Evolutionary conservation across 1,140 invertebrate genomes (phyloP), one percentile per base, ranked within the genome.

Genomic region (Phenacoccus solenopsis): DNA sequence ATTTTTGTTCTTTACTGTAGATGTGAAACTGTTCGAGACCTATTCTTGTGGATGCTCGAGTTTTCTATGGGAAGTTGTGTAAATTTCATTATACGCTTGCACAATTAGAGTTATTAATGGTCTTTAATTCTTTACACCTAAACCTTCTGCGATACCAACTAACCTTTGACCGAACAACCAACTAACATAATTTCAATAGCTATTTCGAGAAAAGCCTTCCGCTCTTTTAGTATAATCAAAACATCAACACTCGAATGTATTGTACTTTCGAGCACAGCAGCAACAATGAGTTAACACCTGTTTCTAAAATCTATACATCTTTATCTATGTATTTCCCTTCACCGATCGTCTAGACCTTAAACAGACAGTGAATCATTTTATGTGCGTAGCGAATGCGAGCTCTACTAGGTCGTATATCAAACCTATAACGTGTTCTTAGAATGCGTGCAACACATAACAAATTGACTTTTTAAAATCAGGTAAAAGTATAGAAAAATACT

Each of bases 321-420:
- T 16, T 49, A 49, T 49, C 20, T 49, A 16, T 49, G 38, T 49
- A 49, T 49, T 49, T 49, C 5, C 38, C 38, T 49, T n/a, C 2
- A 49, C 20, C 38, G 38, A 16, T 49, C 20, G 38, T 49, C 38
- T 49, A 49, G 38, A 49, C 38, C 38, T 49, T 49, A 49, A 49
- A n/a, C 38, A 49, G 38, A 49, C 38, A 49, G 38, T 49, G 38
- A 49, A 49, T 49, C 38, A 49, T 49, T 49, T 49, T 49, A 49
- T 49, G 38, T n/a, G 38, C 38, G 38, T 49, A 49, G 38, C 38
- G 38, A 49, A 49, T 49, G 38, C 13, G 38, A 49, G 38, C 38
- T n/a, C 38, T 49, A 49, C 20, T 49, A 49, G 38, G 38, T 49
- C 16, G 38, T 49, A n/a, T 16, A 49, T 49, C 38, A 49, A 49